Percentiles rank a stretch among this genome's conserved stretches.
Conservation (phyloP, 2,113 vertebrate species). For the Mustela nigripes region DNA sequence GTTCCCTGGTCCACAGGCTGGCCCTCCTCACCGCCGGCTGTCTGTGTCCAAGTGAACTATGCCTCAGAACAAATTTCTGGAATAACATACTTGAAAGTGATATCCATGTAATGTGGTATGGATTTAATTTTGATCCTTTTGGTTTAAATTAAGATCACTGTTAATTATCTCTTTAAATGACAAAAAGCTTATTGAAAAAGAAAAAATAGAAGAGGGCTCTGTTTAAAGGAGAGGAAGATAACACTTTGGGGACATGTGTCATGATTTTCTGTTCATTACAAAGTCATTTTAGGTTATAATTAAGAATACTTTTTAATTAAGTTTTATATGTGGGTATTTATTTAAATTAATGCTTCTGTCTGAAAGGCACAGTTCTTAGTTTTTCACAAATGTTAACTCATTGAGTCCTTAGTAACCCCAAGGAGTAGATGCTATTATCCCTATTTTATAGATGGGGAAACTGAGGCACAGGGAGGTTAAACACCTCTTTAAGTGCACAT, state of each 20-base stretch:
- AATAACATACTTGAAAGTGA: neutral
- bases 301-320: constrained; percentile 55
- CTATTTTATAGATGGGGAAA: neutral
- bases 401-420: neutral
- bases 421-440: neutral
- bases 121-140: constrained; percentile 58
- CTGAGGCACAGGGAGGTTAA: neutral
- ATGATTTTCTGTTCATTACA: constrained; percentile 54
- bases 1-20: neutral
- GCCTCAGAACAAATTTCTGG: neutral
- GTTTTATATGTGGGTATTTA: neutral
- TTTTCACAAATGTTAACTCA: neutral
- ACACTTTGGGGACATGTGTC: neutral
- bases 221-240: constrained; percentile 27
- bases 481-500: neutral
- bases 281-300: constrained; percentile 52
- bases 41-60: neutral
- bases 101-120: neutral
- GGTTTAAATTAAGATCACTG: constrained; percentile 38
- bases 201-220: neutral
- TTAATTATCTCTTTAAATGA: constrained; percentile 57
- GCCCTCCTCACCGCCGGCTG: neutral
- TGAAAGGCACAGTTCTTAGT: neutral
- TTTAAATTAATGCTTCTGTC: neutral
- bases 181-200: constrained; percentile 48